Evolutionary conservation across 2,888 invertebrate genomes (phyloP), one percentile per base, ranked within the genome.

Genomic region (Lasioglossum zephyrum): DNA sequence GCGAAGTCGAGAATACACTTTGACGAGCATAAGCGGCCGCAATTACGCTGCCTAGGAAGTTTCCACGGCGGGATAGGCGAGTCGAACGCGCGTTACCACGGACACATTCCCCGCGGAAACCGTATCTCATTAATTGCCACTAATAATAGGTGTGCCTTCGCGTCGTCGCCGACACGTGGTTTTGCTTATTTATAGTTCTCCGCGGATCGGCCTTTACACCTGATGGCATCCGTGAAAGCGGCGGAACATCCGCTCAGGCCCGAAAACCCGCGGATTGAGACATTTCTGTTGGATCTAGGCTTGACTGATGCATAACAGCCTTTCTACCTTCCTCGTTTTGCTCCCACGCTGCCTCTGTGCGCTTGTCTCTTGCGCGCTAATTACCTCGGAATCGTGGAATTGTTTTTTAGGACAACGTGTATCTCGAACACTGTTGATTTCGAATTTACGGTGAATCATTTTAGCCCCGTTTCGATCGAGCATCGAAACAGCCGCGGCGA

Each of bases 71-170:
- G 81, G 87, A 92, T 92, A 92, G 91, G 92, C 93, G 93, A 90
- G 91, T 88, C 92, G 87, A 93, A 93, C 90, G 91, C 91, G 93
- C 89, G 88, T 93, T 93, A 91, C 89, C 92, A 93, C 92, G 93
- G 93, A 90, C 91, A 87, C 87, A 89, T 91, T 86, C 87, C 81
- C 85, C 84, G 86, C 89, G 86, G 91, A 90, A 91, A 93, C 87
- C 91, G 92, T 92, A 87, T 91, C 92, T 90, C 91, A 92, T 93
- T 93, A 93, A 93, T 93, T 92, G 92, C 90, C 87, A 81, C 91
- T 93, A 93, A 92, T 93, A 92, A 93, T 93, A 93, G 91, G 88
- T 84, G 76, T 72, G 73, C 80, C 74, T 72, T 26, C 79, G 83
- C 83, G 83, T 66, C 82, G 75, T 49, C 73, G 79, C 81, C 60